phyloP scores from a whole-genome alignment of 2,888 invertebrate species.

The Microctonus brassicae region DNA sequence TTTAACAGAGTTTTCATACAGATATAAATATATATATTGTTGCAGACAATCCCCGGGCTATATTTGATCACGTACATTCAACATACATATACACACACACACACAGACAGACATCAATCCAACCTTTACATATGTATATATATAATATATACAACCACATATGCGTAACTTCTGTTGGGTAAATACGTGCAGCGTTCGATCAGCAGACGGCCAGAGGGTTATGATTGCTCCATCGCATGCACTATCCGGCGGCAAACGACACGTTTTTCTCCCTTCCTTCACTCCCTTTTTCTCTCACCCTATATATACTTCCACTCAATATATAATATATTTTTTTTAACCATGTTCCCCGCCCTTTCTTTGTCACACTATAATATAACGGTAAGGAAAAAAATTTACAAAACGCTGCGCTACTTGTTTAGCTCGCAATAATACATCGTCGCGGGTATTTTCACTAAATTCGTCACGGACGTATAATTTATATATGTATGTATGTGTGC shows the following conservation, averaged over 20 bases:
- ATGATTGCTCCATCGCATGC: slow-evolving; percentile 51
- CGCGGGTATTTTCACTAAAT: neutral
- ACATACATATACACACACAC: slow-evolving; percentile 11
- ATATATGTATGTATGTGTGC: too few relatives aligned
- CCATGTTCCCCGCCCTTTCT: slow-evolving; percentile 18
- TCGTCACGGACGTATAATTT: neutral
- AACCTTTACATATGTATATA: neutral
- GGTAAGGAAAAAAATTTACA: neutral
- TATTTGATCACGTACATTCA: neutral
- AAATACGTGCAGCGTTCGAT: slow-evolving; percentile 60
- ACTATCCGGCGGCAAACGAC: slow-evolving; percentile 11
- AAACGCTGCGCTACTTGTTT: neutral
- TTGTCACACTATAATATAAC: neutral
- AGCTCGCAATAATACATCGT: neutral
- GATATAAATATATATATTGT: neutral
- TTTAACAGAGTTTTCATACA: slow-evolving; percentile 15
- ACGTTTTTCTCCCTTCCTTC: neutral
- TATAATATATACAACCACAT: slow-evolving; percentile 26
- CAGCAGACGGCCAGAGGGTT: slow-evolving; percentile 52
- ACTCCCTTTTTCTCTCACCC: neutral
- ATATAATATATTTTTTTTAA: neutral
- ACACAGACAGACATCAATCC: slow-evolving; percentile 29
- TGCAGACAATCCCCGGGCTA: slow-evolving; percentile 14
- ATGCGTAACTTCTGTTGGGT: slow-evolving; percentile 63
- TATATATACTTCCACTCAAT: slow-evolving; percentile 1